phyloP scores from a whole-genome alignment of 2,888 invertebrate species.

The Caenorhabditis becei region DNA sequence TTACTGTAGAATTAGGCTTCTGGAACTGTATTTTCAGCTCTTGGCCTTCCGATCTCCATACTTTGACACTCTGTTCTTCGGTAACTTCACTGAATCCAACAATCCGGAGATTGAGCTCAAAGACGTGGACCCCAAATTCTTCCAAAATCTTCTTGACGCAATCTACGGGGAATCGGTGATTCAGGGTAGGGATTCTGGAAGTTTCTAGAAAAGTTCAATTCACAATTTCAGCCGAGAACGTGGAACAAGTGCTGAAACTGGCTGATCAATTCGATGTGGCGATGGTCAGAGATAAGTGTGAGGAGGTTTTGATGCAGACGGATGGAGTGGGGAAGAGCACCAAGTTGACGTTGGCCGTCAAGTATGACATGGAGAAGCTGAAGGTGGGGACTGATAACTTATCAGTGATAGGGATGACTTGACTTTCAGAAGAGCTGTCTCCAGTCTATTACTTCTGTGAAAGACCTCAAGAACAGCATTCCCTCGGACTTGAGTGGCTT shows the following conservation, averaged over 20 bases:
- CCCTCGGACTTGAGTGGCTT: too few relatives aligned
- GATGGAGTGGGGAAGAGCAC: background rate
- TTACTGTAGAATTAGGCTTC: background rate
- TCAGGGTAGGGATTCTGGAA: too few relatives aligned
- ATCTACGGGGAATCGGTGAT: too few relatives aligned
- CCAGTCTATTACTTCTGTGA: too few relatives aligned
- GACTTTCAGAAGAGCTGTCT: too few relatives aligned
- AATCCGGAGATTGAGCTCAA: background rate
- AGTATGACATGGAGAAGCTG: background rate
- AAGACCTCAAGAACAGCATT: too few relatives aligned
- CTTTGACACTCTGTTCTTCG: background rate
- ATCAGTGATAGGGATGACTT: too few relatives aligned
- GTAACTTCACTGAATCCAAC: background rate
- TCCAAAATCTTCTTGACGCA: background rate
- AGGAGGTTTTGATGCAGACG: background rate
- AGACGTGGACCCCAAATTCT: background rate
- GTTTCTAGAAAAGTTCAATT: too few relatives aligned
- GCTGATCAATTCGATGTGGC: conserved; percentile 3
- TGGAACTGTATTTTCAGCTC: too few relatives aligned
- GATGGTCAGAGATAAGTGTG: background rate
- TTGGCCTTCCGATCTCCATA: background rate
- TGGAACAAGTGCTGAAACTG: conserved; percentile 3
- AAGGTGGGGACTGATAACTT: too few relatives aligned
- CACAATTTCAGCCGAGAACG: background rate
- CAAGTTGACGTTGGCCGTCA: background rate